Percentiles rank a stretch among this genome's conserved stretches.
Evolutionary conservation across 1,140 invertebrate genomes (phyloP).

Genomic region (Macrostomum lignano): DNA sequence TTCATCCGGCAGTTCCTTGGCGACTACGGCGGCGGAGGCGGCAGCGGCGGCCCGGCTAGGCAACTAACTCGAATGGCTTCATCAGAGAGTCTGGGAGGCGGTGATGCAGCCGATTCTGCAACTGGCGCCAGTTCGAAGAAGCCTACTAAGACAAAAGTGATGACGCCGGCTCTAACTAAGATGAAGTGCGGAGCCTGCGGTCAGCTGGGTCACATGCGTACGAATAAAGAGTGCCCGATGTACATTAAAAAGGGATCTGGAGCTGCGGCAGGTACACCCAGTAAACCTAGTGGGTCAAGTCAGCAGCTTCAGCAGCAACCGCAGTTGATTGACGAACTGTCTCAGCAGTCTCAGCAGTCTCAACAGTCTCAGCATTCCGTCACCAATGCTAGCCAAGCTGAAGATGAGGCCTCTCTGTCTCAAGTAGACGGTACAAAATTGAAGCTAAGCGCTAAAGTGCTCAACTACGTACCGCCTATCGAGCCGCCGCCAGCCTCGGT

Average conservation of each 20-base stretch:
- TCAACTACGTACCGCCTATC: not conserved
- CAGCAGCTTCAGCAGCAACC: too few relatives aligned
- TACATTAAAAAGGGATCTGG: conserved; percentile 32
- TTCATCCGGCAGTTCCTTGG: too few relatives aligned
- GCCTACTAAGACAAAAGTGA: too few relatives aligned
- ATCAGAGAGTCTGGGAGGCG: too few relatives aligned
- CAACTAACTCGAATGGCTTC: too few relatives aligned
- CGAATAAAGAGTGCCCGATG: conserved; percentile 76
- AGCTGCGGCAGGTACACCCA: not conserved
- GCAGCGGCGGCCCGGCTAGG: too few relatives aligned
- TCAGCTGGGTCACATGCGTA: conserved; percentile 51
- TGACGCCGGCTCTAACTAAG: conserved; percentile 16
- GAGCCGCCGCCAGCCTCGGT: not conserved
- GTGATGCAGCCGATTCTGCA: too few relatives aligned
- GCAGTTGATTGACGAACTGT: too few relatives aligned
- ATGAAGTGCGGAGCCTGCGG: conserved; percentile 83
- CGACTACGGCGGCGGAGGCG: too few relatives aligned
- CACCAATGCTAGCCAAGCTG: not conserved
- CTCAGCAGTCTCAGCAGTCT: not conserved
- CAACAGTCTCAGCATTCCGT: not conserved
- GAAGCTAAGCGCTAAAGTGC: not conserved
- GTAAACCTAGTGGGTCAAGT: too few relatives aligned
- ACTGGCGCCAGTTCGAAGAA: too few relatives aligned
- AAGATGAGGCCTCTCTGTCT: not conserved
- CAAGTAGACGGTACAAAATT: not conserved